These are phyloP conservation scores for Malacosoma neustria DNA, from an alignment of 2,888 invertebrate species.

Conservation along the genomic window DNA sequence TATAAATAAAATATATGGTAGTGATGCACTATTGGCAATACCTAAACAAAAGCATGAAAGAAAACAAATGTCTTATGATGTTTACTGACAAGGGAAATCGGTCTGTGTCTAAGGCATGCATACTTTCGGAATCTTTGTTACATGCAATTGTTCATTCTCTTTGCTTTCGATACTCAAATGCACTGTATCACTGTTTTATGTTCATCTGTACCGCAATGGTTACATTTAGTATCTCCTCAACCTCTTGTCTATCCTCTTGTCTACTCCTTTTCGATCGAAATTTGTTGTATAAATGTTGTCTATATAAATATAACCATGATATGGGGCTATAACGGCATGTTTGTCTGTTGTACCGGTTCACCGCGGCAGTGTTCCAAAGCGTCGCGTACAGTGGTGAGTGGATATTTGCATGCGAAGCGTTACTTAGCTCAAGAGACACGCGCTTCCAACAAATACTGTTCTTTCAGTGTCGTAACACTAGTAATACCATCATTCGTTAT, in stretches of 20 bases:
- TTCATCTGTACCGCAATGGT: background rate
- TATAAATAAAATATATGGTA: too few relatives aligned
- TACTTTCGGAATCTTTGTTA: too few relatives aligned
- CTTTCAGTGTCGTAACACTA: background rate
- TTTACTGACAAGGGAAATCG: too few relatives aligned
- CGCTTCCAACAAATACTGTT: background rate
- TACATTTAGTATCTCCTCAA: background rate
- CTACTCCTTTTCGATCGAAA: background rate
- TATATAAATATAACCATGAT: constrained; percentile 6
- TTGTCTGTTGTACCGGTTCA: constrained; percentile 71
- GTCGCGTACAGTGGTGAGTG: constrained; percentile 97
- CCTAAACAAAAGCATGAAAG: too few relatives aligned
- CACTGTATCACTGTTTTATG: background rate
- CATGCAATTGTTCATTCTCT: background rate
- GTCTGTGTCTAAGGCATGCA: too few relatives aligned
- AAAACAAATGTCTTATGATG: too few relatives aligned
- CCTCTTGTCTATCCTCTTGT: background rate
- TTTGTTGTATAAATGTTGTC: background rate
- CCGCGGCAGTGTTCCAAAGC: constrained; percentile 92
- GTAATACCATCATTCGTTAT: background rate
- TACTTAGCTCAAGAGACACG: constrained; percentile 24
- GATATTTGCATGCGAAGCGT: constrained; percentile 64
- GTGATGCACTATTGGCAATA: too few relatives aligned
- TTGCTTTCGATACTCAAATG: background rate
- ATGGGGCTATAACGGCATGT: constrained; percentile 64